Percentiles rank a stretch among this genome's conserved stretches.
phyloP scores from a whole-genome alignment of 2,797 vertebrate species.

The Myotis vivesi region DNA sequence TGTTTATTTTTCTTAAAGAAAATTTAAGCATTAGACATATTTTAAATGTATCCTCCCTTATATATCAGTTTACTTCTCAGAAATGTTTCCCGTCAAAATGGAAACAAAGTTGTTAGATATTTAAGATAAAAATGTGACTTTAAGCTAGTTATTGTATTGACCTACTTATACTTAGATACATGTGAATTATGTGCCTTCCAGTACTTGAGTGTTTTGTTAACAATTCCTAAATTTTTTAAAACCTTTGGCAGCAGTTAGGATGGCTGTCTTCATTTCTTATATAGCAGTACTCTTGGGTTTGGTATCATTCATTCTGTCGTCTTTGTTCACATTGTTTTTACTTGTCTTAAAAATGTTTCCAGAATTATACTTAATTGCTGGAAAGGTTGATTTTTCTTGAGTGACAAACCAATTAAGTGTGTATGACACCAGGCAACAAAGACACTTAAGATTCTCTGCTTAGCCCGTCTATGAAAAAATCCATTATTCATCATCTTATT shows the following conservation, averaged over 20 bases:
- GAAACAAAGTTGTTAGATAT: constrained; percentile 39
- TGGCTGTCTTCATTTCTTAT: constrained; percentile 61
- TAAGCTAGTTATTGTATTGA: constrained; percentile 41
- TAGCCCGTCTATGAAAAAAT: constrained; percentile 84
- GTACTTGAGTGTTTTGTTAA: constrained; percentile 53
- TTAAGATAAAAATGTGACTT: constrained; percentile 54
- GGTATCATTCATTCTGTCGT: constrained; percentile 75
- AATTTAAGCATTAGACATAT: neutral
- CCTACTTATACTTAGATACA: neutral
- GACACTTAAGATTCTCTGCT: constrained; percentile 83
- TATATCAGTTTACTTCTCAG: constrained; percentile 38
- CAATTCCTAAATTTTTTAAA: constrained; percentile 66
- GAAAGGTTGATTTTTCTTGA: constrained; percentile 84
- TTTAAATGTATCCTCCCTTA: constrained; percentile 48
- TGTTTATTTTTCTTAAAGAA: constrained; percentile 48
- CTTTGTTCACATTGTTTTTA: constrained; percentile 85
- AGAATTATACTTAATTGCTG: constrained; percentile 85
- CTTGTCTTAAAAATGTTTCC: constrained; percentile 83
- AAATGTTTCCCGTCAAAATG: constrained; percentile 52
- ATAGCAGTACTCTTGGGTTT: constrained; percentile 74
- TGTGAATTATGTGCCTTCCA: constrained; percentile 13
- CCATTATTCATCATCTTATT: constrained; percentile 88
- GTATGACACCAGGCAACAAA: constrained; percentile 84
- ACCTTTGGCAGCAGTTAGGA: constrained; percentile 62
- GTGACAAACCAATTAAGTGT: constrained; percentile 87